phyloP scores from a whole-genome alignment of 2,797 vertebrate genomes.

The Rhyacichthys aspro region DNA sequence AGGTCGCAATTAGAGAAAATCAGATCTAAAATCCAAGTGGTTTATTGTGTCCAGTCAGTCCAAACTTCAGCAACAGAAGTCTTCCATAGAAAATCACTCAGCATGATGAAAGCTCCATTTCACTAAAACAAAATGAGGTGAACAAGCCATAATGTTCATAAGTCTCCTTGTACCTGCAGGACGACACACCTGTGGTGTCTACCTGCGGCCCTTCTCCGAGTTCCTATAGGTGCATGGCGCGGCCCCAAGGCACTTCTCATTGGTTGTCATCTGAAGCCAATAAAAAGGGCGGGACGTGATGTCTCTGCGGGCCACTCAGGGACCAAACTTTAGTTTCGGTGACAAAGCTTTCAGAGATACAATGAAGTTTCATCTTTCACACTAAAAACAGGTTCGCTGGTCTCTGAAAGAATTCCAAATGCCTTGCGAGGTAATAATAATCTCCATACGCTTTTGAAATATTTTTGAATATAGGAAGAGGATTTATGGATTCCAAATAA shows the following conservation, averaged over 20 bases:
- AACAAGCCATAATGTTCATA: no score
- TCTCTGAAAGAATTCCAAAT: no score
- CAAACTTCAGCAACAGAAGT: not conserved
- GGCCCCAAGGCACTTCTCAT: constrained; percentile 43
- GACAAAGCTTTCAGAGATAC: constrained; percentile 8
- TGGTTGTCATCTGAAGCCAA: constrained; percentile 36
- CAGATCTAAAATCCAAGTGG: not conserved
- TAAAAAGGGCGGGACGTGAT: constrained; percentile 9
- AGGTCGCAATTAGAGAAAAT: not conserved
- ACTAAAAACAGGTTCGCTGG: not conserved
- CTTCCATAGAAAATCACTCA: not conserved
- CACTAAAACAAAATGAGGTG: not conserved
- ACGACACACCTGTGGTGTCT: constrained; percentile 43
- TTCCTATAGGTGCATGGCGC: constrained; percentile 51
- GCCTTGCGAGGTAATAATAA: no score
- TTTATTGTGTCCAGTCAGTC: constrained; percentile 11
- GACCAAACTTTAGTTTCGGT: constrained; percentile 42
- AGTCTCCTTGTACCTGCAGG: constrained; percentile 8
- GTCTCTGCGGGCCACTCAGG: constrained; percentile 12
- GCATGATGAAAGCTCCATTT: not conserved
- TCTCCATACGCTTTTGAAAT: not conserved
- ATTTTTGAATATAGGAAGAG: not conserved
- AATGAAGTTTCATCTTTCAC: constrained; percentile 24
- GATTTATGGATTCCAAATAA: not conserved
- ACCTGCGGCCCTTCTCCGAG: constrained; percentile 51